Evolutionary conservation across 2,888 invertebrate species (phyloP).

Genomic region (Geotrupes spiniger): DNA sequence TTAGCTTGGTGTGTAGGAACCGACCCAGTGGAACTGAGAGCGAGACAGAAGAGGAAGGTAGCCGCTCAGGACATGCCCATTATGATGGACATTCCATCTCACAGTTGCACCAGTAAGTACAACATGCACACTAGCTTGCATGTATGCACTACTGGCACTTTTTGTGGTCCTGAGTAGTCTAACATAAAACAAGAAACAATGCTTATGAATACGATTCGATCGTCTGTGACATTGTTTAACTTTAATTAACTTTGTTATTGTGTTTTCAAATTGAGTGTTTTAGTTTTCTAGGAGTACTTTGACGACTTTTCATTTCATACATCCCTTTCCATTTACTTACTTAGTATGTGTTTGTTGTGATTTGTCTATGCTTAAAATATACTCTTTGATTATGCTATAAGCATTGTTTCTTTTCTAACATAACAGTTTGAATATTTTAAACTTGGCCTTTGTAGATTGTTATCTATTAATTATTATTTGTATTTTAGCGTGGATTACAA

Average conservation of each 20-base stretch:
- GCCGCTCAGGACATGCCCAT: conserved; percentile 49
- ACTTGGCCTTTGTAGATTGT: background rate
- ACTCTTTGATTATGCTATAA: background rate
- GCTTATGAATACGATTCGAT: no score
- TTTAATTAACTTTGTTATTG: conserved; percentile 7
- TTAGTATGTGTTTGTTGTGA: background rate
- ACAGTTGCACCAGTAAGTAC: conserved; percentile 56
- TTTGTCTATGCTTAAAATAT: background rate
- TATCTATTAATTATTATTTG: no score
- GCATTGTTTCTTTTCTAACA: conserved; percentile 1
- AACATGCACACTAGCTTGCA: conserved; percentile 12
- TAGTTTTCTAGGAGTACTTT: no score
- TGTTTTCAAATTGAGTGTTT: background rate
- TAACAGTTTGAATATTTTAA: background rate
- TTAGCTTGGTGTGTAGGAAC: conserved; percentile 54
- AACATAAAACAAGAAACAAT: no score
- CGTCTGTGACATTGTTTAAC: conserved; percentile 9
- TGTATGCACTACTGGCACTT: conserved; percentile 21
- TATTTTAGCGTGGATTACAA: conserved; percentile 59
- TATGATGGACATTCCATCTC: conserved; percentile 48
- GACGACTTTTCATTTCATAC: no score
- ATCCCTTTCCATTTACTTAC: no score
- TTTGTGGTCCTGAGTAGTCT: no score
- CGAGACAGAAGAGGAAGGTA: conserved; percentile 70
- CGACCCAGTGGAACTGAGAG: conserved; percentile 69